These are phyloP conservation scores for Bombyx mandarina DNA, from an alignment of 1,140 invertebrate species.

Conservation along the genomic window DNA sequence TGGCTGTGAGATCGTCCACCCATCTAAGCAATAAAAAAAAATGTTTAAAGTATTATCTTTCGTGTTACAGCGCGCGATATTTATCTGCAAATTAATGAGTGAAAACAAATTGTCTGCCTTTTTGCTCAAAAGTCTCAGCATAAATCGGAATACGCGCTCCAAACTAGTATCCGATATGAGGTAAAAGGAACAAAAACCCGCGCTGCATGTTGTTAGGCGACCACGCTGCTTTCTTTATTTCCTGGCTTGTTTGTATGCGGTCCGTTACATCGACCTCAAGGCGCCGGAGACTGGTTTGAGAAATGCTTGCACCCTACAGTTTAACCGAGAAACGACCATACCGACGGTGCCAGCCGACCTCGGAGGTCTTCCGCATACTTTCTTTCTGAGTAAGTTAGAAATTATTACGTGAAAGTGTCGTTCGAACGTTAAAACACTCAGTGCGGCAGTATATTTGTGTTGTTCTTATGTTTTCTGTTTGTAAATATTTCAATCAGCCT, in stretches of 20 bases:
- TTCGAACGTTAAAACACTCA: background rate
- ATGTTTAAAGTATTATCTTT: no score
- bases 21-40: no score
- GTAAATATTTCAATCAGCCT: no score
- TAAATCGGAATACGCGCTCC: no score
- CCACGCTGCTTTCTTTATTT: constrained; percentile 29
- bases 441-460: background rate
- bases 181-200: constrained; percentile 6
- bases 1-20: no score
- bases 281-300: constrained; percentile 41
- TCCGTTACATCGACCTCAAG: constrained; percentile 55
- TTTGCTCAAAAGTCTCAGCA: no score
- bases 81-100: no score
- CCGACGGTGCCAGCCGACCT: constrained; percentile 28
- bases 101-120: no score
- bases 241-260: constrained; percentile 39
- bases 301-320: constrained; percentile 32
- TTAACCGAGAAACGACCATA: constrained; percentile 28
- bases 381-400: constrained; percentile 42
- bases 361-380: constrained; percentile 32
- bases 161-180: background rate
- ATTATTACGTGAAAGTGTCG: constrained; percentile 17
- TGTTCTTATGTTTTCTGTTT: background rate
- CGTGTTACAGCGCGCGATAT: no score
- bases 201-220: constrained; percentile 10